Percentiles rank a stretch among this genome's conserved stretches.
Evolutionary conservation across 2,888 invertebrate species (phyloP).

Genomic region (Stenodera caucasica): DNA sequence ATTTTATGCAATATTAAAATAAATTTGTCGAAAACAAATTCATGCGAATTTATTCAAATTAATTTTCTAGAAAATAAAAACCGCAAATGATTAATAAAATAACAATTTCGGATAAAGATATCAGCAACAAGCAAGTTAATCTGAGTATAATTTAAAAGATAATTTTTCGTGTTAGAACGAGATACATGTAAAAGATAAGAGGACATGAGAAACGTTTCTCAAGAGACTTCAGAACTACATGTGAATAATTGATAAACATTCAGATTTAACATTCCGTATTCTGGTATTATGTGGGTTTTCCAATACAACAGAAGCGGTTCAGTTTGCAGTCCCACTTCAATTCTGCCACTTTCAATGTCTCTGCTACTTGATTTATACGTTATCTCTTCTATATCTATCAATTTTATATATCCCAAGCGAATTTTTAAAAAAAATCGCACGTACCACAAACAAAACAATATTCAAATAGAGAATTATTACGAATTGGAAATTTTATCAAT

Average conservation of each 20-base stretch:
- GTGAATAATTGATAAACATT: slow-evolving; percentile 53
- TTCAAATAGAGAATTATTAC: slow-evolving; percentile 4
- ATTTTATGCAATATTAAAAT: neutral
- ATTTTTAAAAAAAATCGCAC: slow-evolving; percentile 11
- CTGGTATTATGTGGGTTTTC: slow-evolving; percentile 42
- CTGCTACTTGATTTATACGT: slow-evolving; percentile 47
- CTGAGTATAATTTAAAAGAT: slow-evolving; percentile 22
- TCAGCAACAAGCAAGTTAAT: slow-evolving; percentile 1
- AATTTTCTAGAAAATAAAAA: neutral
- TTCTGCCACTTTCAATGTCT: slow-evolving; percentile 36
- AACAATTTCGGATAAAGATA: slow-evolving; percentile 4
- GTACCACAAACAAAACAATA: slow-evolving; percentile 24
- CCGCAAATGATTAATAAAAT: neutral
- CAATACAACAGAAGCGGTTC: slow-evolving; percentile 41
- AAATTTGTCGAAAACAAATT: neutral
- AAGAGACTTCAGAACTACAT: slow-evolving; percentile 43
- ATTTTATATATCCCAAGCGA: slow-evolving; percentile 40
- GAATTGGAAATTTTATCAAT: neutral
- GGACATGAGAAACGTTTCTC: slow-evolving; percentile 44
- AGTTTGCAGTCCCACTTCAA: slow-evolving; percentile 32
- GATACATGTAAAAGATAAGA: slow-evolving; percentile 44
- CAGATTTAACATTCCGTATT: slow-evolving; percentile 51
- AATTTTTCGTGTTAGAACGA: slow-evolving; percentile 41
- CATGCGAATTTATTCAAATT: too few relatives aligned
- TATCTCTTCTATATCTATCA: slow-evolving; percentile 45